Base-by-base conservation (phyloP, 2,797 vertebrate genomes). In the Leptatherina wallacei region DNA sequence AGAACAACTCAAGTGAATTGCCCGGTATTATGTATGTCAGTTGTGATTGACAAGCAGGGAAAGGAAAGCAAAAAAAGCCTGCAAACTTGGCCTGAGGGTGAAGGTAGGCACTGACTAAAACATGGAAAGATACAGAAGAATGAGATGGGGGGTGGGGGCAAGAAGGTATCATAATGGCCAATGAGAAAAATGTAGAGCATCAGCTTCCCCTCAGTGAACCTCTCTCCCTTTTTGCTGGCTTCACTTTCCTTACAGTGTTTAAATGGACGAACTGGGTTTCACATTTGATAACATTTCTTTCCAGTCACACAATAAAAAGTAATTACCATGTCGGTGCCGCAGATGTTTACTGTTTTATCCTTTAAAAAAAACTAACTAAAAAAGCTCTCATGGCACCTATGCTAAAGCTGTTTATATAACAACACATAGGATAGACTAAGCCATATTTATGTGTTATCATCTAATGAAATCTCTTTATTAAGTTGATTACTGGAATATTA, bases 1-100 rank as follows among this genome's bases (percentile, higher is more conserved):
- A 66, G 63, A 64, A 60, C 7, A 58, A 75, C 71, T 67, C 52
- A 33, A 73, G 69, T 57, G 74, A 81, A 81, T 72, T 72, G 79
- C 81, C 66, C 65, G 77, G 73, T 80, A 86, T 86, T 89, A 85
- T 85, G 69, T 65, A 42, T 80, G 80, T 65, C 73, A 71, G 70
- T 77, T 84, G 67, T 84, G 61, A 82, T 62, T 44, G 78, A 75
- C 65, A 61, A 80, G 59, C 36, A 77, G 42, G 30, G 61, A 73
- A 78, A 71, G 54, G 40, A 77, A 71, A 86, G 70, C 3, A 3
- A 62, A 68, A 68, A 73, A 77, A 69, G 47, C 71, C 77, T 32
- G 24, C 47, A 68, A 78, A 68, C 63, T n/a, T 47, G 13, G 63
- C 85, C 75, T 33, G 27, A 67, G 77, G 89, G 69, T 30, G 27